Percentiles rank a stretch among this genome's conserved stretches.
Evolutionary conservation across 2,797 vertebrate genomes (phyloP).

Genomic region (Lepilemur septentrionalis): DNA sequence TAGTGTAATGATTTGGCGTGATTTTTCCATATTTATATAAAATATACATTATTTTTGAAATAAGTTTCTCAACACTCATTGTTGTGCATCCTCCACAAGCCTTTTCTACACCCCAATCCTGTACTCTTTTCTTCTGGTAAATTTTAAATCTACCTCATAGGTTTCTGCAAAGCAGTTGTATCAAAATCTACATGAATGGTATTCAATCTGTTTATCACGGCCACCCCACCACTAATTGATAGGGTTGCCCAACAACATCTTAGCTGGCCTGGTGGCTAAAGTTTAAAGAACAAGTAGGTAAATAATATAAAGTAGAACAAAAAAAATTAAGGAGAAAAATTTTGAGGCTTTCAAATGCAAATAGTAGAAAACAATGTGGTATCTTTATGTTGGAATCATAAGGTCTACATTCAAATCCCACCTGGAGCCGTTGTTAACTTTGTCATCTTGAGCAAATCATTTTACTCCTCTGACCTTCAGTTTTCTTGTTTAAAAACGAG

Average conservation of each 20-base stretch:
- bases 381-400: not conserved
- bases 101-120: not conserved
- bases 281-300: not conserved
- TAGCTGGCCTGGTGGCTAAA: not conserved
- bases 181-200: too few relatives aligned
- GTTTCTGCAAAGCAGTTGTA: not conserved
- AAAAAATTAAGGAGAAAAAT: not conserved
- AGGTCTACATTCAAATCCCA: not conserved
- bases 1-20: not conserved
- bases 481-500: not conserved
- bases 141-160: not conserved
- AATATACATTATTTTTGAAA: not conserved
- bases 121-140: not conserved
- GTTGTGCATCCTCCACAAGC: not conserved
- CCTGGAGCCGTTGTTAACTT: too few relatives aligned
- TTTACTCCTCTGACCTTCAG: not conserved
- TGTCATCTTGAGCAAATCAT: not conserved
- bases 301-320: not conserved
- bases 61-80: not conserved
- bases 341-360: not conserved
- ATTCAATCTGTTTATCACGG: not conserved
- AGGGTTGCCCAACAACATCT: not conserved
- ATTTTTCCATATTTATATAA: not conserved
- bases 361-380: too few relatives aligned
- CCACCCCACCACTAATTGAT: not conserved